Percentiles rank a stretch among this genome's conserved stretches.
These are phyloP conservation scores for Peucedramus taeniatus DNA, from an alignment of 2,113 vertebrate species.

Conservation along the genomic window DNA sequence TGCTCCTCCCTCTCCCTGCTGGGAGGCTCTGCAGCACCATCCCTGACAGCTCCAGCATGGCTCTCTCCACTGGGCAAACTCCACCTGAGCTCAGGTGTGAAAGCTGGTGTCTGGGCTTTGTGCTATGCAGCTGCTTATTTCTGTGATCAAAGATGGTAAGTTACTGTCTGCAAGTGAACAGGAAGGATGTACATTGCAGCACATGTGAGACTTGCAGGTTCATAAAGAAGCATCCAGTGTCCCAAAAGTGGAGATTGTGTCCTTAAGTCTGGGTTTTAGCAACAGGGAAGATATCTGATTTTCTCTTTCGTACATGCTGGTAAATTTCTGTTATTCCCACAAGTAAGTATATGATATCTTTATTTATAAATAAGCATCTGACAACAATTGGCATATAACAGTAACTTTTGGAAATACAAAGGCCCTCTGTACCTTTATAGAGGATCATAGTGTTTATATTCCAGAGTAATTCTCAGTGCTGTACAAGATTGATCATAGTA, in stretches of 20 bases:
- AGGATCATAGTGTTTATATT: not conserved
- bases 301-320: not conserved
- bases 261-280: not conserved
- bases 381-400: not conserved
- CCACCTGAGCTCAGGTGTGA: not conserved
- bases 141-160: not conserved
- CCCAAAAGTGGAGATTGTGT: not conserved
- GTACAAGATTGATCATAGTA: too few species aligned
- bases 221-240: not conserved
- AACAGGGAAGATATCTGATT: not conserved
- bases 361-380: not conserved
- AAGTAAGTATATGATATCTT: not conserved
- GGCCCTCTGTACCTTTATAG: not conserved
- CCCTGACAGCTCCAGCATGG: not conserved
- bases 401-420: not conserved
- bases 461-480: not conserved
- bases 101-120: not conserved
- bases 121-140: not conserved
- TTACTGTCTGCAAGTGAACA: fast-evolving
- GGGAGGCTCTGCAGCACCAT: not conserved
- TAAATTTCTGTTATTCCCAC: not conserved
- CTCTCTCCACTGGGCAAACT: not conserved
- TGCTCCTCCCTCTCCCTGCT: not conserved
- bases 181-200: fast-evolving
- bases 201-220: not conserved